These are phyloP conservation scores for Drosophila eugracilis DNA, from an alignment of 1,140 invertebrate genomes.

Conservation along the genomic window DNA sequence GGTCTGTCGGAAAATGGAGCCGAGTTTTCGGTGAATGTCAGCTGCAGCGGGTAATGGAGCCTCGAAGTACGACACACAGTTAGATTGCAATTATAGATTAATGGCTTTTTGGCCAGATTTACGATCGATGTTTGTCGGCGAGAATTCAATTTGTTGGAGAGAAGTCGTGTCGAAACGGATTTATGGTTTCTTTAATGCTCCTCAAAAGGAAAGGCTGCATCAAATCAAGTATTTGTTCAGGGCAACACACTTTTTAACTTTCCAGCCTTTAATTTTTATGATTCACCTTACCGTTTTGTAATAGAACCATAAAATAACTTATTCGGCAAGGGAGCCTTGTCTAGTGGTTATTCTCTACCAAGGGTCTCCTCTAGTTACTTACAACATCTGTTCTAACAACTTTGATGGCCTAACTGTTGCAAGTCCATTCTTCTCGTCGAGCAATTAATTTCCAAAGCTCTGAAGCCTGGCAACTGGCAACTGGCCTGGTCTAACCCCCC, in stretches of 20 bases:
- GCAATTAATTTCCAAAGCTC: conserved; percentile 54
- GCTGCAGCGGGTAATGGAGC: not conserved
- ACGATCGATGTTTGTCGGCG: conserved; percentile 28
- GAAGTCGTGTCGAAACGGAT: not conserved
- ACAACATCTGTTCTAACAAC: conserved; percentile 45
- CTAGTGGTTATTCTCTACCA: not conserved
- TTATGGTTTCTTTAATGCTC: not conserved
- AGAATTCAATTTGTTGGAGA: conserved; percentile 20
- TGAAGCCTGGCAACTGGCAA: conserved; percentile 32
- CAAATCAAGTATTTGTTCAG: too few species aligned
- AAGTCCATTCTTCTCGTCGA: conserved; percentile 3
- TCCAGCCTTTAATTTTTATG: not conserved
- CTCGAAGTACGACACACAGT: conserved; percentile 6
- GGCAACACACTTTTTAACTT: not conserved
- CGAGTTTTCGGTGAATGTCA: conserved; percentile 52
- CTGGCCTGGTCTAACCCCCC: conserved; percentile 6
- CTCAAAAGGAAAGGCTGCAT: not conserved
- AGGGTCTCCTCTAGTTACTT: conserved; percentile 15
- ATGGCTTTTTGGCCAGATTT: conserved; percentile 31
- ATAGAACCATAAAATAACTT: not conserved
- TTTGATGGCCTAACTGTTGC: conserved; percentile 32
- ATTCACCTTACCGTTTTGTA: too few species aligned
- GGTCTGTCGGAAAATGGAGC: conserved; percentile 61
- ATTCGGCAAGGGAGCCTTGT: not conserved
- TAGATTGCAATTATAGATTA: conserved; percentile 55